Percentiles rank a stretch among this genome's conserved stretches.
Conservation (phyloP, 2,113 vertebrate species). For the Pollimyrus isidori region DNA sequence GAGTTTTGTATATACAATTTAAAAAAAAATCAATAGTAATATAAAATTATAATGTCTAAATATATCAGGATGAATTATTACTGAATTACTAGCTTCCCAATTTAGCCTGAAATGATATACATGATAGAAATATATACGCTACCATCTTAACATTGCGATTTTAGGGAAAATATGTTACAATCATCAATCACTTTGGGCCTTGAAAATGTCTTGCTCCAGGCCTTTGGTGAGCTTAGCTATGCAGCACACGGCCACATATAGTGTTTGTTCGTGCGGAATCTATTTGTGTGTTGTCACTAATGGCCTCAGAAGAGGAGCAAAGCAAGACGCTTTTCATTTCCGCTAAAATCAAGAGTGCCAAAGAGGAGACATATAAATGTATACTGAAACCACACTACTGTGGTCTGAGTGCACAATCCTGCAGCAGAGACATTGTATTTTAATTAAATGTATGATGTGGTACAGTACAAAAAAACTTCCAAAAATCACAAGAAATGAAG, state of each 20-base stretch:
- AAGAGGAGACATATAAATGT: not conserved
- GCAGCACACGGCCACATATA: not conserved
- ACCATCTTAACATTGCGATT: not conserved
- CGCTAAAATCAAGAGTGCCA: not conserved
- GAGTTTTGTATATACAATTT: not conserved
- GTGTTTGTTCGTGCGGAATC: not conserved
- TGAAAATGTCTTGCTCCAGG: not conserved
- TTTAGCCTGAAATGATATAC: not conserved
- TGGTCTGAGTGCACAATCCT: not conserved
- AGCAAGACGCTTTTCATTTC: slow-evolving; percentile 3
- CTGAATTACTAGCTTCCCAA: not conserved
- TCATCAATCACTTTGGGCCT: not conserved
- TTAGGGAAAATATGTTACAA: not conserved
- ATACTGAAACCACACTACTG: not conserved
- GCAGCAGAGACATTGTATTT: not conserved
- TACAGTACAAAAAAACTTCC: not conserved
- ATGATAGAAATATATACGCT: not conserved
- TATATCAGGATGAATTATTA: not conserved
- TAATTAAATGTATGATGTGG: not conserved
- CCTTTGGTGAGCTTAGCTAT: not conserved
- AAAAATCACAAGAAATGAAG: not conserved
- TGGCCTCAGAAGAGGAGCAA: not conserved
- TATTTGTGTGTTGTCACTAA: not conserved
- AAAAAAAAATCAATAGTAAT: not conserved
- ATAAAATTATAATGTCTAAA: not conserved